Conservation (phyloP, 2,888 invertebrate genomes). For the Eilema caniola region DNA sequence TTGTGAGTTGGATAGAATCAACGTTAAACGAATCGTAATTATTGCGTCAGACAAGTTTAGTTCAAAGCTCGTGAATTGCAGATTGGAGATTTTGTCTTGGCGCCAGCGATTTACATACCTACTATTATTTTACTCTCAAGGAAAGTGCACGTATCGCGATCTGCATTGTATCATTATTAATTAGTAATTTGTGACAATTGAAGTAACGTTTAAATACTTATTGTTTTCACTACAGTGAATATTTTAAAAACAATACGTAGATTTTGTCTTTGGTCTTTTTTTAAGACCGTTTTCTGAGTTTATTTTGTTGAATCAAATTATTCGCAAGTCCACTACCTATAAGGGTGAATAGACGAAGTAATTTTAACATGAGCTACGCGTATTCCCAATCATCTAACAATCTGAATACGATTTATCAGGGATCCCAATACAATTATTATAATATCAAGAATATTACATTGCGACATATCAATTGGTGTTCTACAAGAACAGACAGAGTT, state of each 20-base stretch:
- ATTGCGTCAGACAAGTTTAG: conserved; percentile 45
- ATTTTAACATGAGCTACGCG: conserved; percentile 75
- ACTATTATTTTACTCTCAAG: conserved; percentile 7
- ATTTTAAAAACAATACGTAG: conserved; percentile 34
- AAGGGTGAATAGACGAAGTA: conserved; percentile 26
- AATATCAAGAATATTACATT: conserved; percentile 63
- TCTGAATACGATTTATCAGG: conserved; percentile 60
- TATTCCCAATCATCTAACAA: conserved; percentile 63
- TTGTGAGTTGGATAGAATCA: neutral
- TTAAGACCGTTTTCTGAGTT: conserved; percentile 63
- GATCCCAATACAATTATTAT: conserved; percentile 45
- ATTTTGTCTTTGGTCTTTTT: conserved; percentile 66
- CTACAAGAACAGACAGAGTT: conserved; percentile 73
- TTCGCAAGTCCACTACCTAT: conserved; percentile 33
- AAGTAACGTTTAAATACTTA: neutral
- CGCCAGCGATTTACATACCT: conserved; percentile 37
- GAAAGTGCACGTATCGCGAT: conserved; percentile 30
- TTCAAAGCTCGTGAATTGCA: conserved; percentile 15
- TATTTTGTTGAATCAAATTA: conserved; percentile 36
- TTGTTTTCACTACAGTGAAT: conserved; percentile 11
- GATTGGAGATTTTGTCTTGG: conserved; percentile 28
- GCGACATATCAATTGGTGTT: conserved; percentile 65
- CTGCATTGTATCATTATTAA: neutral
- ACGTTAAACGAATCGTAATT: conserved; percentile 37
- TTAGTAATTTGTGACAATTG: neutral